These are phyloP conservation scores for Myiagra hebetior DNA, from an alignment of 2,113 vertebrate genomes.

Conservation along the genomic window DNA sequence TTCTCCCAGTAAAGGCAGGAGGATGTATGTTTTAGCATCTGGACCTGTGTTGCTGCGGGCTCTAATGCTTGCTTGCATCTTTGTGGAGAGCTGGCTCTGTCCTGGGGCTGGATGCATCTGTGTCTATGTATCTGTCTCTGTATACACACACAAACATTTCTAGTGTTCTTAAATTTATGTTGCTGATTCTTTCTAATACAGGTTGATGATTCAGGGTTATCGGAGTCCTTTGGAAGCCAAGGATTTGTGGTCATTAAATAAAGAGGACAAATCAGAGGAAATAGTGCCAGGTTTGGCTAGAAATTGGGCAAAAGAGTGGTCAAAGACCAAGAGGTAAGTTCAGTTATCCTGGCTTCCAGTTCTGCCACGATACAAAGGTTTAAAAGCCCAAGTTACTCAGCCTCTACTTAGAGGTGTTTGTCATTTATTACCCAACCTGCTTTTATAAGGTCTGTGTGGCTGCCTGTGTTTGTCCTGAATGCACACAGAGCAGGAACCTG, in stretches of 20 bases:
- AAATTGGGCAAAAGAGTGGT: constrained; percentile 87
- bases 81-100: not conserved
- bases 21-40: not conserved
- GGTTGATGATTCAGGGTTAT: constrained; percentile 87
- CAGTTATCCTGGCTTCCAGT: not conserved
- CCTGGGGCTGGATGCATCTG: not conserved
- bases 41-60: not conserved
- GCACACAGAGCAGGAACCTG: not conserved
- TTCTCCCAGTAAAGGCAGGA: not conserved
- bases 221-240: constrained; percentile 85
- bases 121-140: fast-evolving
- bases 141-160: fast-evolving
- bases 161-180: not conserved
- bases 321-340: constrained; percentile 84
- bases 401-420: not conserved
- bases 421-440: not conserved
- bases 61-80: not conserved
- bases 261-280: constrained; percentile 81
- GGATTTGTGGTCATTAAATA: constrained; percentile 92
- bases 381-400: not conserved
- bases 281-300: constrained; percentile 84
- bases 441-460: not conserved
- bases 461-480: not conserved
- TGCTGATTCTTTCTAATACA: constrained; percentile 37
- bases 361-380: not conserved